Conservation (phyloP, 2,888 invertebrate species). For the Chalcosyrphus nemorum region DNA sequence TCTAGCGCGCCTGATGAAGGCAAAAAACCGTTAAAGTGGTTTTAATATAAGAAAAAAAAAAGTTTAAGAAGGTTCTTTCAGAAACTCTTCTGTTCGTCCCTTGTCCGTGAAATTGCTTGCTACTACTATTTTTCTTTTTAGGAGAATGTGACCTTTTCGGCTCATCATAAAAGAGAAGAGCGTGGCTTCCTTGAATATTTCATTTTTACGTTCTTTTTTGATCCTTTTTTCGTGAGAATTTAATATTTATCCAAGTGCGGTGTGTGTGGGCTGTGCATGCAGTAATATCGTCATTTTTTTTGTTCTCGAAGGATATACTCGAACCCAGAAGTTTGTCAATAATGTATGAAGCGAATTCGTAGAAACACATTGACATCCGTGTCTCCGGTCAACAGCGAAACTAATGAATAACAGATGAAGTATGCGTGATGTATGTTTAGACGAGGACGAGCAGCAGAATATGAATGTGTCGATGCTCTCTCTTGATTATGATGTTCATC, state of each 20-base stretch:
- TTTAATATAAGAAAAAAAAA: constrained; percentile 9
- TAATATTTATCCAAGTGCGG: constrained; percentile 37
- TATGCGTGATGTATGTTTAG: constrained; percentile 37
- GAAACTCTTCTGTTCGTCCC: background rate
- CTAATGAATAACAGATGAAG: constrained; percentile 70
- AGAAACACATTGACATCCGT: constrained; percentile 16
- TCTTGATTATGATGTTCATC: constrained; percentile 40
- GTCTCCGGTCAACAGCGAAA: constrained; percentile 60
- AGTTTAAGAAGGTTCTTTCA: background rate
- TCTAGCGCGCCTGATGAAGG: background rate
- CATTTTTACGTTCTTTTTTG: background rate
- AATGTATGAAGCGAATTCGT: background rate
- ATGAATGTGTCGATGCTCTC: constrained; percentile 41
- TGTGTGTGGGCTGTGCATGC: background rate
- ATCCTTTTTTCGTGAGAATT: constrained; percentile 1
- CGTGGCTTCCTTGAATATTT: constrained; percentile 48
- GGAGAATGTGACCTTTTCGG: constrained; percentile 49
- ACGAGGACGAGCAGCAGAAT: constrained; percentile 2
- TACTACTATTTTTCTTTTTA: background rate
- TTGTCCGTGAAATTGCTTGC: background rate
- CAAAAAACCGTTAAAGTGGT: constrained; percentile 10
- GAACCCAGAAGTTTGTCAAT: background rate
- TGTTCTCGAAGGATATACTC: background rate
- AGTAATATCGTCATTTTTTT: constrained; percentile 4
- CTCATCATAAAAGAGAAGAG: constrained; percentile 38